Evolutionary conservation across 2,888 invertebrate species (phyloP).

Genomic region (Abscondita cerata): DNA sequence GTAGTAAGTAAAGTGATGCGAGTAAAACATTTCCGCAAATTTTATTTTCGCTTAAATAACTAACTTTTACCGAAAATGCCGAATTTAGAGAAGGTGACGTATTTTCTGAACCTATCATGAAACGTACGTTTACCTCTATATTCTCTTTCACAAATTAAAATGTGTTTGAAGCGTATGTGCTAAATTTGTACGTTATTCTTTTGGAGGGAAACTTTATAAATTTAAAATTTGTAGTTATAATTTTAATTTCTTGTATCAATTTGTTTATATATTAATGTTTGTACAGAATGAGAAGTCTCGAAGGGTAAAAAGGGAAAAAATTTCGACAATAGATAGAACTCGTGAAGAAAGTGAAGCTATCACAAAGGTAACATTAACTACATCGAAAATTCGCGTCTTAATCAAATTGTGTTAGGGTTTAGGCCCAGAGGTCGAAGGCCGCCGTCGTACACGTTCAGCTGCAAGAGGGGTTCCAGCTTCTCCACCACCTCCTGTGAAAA

Average conservation of each 20-base stretch:
- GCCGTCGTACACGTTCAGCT: slow-evolving; percentile 65
- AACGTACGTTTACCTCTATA: slow-evolving; percentile 34
- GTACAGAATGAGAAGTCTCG: slow-evolving; percentile 56
- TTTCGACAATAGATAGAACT: slow-evolving; percentile 60
- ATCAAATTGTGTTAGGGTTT: slow-evolving; percentile 54
- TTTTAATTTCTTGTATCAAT: slow-evolving; percentile 13
- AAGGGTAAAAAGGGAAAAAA: slow-evolving; percentile 60
- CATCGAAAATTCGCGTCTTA: background rate
- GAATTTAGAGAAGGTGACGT: slow-evolving; percentile 23
- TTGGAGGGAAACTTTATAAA: slow-evolving; percentile 57
- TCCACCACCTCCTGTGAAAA: slow-evolving; percentile 62
- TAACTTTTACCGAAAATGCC: slow-evolving; percentile 23
- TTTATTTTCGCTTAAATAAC: slow-evolving; percentile 10
- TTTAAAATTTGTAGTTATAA: slow-evolving; percentile 23
- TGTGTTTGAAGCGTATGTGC: slow-evolving; percentile 35
- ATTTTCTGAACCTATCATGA: slow-evolving; percentile 25
- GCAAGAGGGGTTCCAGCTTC: slow-evolving; percentile 63
- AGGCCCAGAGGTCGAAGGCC: slow-evolving; percentile 63
- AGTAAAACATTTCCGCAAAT: background rate
- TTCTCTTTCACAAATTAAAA: slow-evolving; percentile 28
- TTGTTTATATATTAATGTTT: slow-evolving; percentile 26
- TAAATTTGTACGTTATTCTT: slow-evolving; percentile 44
- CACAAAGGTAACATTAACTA: slow-evolving; percentile 56
- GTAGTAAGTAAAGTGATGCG: background rate
- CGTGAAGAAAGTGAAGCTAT: slow-evolving; percentile 63